A percentile compares a stretch with the other conserved stretches of the same genome.
Evolutionary conservation across 2,113 vertebrate species (phyloP).

Genomic region (Elgaria multicarinata): DNA sequence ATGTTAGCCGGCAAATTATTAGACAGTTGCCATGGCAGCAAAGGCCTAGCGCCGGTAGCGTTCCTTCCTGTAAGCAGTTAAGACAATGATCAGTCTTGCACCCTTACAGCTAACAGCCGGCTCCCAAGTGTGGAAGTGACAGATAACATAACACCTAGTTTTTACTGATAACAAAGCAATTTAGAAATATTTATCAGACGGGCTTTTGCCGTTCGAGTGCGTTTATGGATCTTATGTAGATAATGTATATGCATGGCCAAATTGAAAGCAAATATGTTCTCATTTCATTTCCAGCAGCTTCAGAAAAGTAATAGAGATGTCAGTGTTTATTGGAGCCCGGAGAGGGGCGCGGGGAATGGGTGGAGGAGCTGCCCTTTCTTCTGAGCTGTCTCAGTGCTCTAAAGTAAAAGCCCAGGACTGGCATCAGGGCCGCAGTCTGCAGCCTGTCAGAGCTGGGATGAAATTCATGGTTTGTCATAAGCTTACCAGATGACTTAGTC

Average conservation of each 20-base stretch:
- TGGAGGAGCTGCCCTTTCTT: neutral
- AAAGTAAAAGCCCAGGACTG: neutral
- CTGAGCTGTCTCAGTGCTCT: neutral
- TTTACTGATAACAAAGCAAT: constrained; percentile 65
- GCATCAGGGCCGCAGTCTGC: neutral
- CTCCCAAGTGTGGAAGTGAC: constrained; percentile 54
- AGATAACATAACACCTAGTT: constrained; percentile 67
- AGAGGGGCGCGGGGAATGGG: neutral
- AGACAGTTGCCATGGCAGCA: constrained; percentile 70
- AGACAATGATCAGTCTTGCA: constrained; percentile 63
- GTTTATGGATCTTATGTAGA: constrained; percentile 34
- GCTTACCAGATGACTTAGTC: neutral
- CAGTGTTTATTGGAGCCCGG: constrained; percentile 8
- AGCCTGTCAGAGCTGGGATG: neutral
- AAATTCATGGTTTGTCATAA: neutral
- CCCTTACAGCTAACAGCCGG: constrained; percentile 58
- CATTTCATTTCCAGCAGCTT: constrained; percentile 44
- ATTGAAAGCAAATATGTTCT: constrained; percentile 55
- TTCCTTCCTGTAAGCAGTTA: constrained; percentile 66
- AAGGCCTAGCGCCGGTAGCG: constrained; percentile 54
- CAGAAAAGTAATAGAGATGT: constrained; percentile 47
- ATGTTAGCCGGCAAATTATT: constrained; percentile 75
- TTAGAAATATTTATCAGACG: constrained; percentile 62
- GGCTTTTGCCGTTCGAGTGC: constrained; percentile 45
- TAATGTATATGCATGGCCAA: constrained; percentile 57